A percentile compares a stretch with the other conserved stretches of the same genome.
Conservation (phyloP, 1,140 invertebrate species). For the Ostrea denselamellosa region DNA sequence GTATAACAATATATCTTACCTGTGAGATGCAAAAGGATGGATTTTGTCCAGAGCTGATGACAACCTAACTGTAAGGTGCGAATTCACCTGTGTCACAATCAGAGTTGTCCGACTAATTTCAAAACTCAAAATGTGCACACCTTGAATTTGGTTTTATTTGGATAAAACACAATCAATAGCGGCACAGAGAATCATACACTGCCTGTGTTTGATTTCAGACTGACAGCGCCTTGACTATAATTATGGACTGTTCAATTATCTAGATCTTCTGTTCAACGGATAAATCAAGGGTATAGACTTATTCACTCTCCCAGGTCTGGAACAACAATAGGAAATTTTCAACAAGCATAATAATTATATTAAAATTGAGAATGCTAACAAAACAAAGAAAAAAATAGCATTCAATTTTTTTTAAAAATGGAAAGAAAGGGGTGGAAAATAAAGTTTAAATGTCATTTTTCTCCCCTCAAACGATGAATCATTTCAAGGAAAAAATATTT, state of each 20-base stretch:
- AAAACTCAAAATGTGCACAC: slow-evolving; percentile 30
- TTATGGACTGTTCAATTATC: slow-evolving; percentile 38
- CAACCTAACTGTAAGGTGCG: neutral
- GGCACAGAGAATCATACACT: neutral
- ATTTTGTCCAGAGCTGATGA: neutral
- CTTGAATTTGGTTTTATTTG: slow-evolving; percentile 12
- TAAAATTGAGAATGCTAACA: slow-evolving; percentile 14
- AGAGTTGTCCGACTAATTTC: neutral
- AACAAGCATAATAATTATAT: slow-evolving; percentile 18
- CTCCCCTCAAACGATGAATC: neutral
- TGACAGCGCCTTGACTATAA: slow-evolving; percentile 11
- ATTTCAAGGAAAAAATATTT: neutral
- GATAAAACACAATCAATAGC: slow-evolving; percentile 34
- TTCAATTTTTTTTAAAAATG: neutral
- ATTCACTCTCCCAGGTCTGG: slow-evolving; percentile 1
- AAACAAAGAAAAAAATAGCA: neutral
- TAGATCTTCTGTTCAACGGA: slow-evolving; percentile 2
- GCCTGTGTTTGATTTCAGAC: slow-evolving; percentile 27
- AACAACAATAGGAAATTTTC: neutral
- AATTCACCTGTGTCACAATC: neutral
- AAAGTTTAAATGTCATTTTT: slow-evolving; percentile 11
- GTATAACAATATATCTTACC: slow-evolving; percentile 14
- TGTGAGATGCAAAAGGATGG: neutral
- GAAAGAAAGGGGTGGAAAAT: neutral
- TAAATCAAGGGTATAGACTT: neutral